Conservation (phyloP, 2,888 invertebrate species). For the Drosophila bunnanda region DNA sequence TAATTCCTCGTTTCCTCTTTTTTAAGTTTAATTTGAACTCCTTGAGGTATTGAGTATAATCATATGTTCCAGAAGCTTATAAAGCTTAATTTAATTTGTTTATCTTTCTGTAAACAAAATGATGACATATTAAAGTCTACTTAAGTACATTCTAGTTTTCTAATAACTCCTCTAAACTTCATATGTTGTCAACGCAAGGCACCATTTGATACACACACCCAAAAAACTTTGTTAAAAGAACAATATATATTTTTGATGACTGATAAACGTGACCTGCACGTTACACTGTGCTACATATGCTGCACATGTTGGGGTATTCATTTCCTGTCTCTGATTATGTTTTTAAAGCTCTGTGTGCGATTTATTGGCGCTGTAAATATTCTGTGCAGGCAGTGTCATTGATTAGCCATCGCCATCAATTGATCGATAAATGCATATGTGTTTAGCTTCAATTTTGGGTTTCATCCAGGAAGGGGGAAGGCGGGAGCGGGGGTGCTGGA, state of each 20-base stretch:
- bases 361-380: conserved; percentile 2
- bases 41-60: no score
- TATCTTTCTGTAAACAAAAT: no score
- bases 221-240: not conserved
- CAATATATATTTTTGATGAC: not conserved
- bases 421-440: conserved; percentile 20
- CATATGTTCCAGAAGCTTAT: no score
- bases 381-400: not conserved
- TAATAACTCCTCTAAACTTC: no score
- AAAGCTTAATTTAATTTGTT: no score
- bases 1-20: no score
- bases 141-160: no score
- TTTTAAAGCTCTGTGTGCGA: not conserved
- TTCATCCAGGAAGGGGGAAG: not conserved
- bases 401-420: conserved; percentile 2
- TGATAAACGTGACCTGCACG: conserved; percentile 4
- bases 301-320: not conserved
- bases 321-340: conserved; percentile 8
- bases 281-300: not conserved
- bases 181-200: not conserved
- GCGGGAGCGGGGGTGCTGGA: not conserved
- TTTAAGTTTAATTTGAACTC: no score
- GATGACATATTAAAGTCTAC: no score
- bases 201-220: not conserved
- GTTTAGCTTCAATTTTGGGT: conserved; percentile 3